Conservation (phyloP, 2,113 vertebrate species). For the Sprattus sprattus region DNA sequence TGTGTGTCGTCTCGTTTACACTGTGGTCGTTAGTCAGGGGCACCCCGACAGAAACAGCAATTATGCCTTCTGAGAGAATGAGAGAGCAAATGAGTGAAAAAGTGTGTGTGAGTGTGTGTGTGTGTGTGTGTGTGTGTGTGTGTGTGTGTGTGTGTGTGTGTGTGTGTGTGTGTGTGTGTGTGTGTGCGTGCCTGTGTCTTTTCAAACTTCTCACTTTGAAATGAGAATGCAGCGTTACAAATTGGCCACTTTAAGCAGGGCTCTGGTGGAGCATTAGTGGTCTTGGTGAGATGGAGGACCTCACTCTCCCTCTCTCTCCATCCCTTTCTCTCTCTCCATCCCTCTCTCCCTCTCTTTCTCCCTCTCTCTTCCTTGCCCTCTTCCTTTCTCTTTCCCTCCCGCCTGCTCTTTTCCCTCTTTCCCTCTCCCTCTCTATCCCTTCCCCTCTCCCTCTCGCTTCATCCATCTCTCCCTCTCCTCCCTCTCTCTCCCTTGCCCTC, state of each 20-base stretch:
- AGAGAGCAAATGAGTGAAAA: not conserved
- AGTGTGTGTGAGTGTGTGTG: conserved; percentile 6
- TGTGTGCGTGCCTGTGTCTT: not conserved
- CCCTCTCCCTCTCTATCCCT: not conserved
- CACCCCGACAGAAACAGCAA: not conserved
- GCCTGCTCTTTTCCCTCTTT: not conserved
- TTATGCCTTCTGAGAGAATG: not conserved
- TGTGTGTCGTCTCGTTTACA: not conserved
- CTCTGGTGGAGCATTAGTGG: conserved; percentile 55
- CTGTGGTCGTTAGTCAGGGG: not conserved
- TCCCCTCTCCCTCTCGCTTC: too few relatives aligned
- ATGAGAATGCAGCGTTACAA: conserved; percentile 44
- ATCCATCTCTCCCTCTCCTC: too few relatives aligned
- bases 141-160: conserved; percentile 6
- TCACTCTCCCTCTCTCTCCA: conserved; percentile 24
- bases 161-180: conserved; percentile 2
- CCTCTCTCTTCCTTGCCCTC: not conserved
- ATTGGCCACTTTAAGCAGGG: conserved; percentile 48
- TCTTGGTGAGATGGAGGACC: conserved; percentile 56
- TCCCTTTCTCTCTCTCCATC: not conserved
- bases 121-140: conserved; percentile 15
- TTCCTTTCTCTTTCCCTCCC: not conserved
- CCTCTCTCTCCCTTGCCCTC: too few relatives aligned
- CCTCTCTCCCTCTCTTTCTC: not conserved
- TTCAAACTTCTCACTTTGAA: conserved; percentile 20